Percentiles rank a stretch among this genome's conserved stretches.
Evolutionary conservation across 1,140 invertebrate genomes (phyloP).

Genomic region (Drosophila dunni): DNA sequence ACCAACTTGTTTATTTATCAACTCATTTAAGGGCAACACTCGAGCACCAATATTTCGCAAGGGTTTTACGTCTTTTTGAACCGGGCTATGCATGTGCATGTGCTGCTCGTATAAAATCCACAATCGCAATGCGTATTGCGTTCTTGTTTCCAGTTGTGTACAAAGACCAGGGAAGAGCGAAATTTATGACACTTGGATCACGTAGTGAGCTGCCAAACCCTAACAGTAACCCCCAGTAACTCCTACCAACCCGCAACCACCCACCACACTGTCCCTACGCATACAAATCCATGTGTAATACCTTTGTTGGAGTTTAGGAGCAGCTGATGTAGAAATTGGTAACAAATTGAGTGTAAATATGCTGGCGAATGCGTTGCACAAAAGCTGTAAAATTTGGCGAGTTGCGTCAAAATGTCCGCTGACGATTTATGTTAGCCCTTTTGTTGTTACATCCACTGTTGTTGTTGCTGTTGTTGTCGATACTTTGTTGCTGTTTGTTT

Average conservation of each 20-base stretch:
- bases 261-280: conserved; percentile 15
- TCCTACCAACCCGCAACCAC: neutral
- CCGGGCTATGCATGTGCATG: conserved; percentile 12
- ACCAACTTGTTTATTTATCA: conserved; percentile 12
- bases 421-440: conserved; percentile 59
- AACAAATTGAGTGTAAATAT: conserved; percentile 81
- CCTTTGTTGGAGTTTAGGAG: conserved; percentile 22
- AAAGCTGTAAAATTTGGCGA: conserved; percentile 62
- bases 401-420: conserved; percentile 73
- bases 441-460: conserved; percentile 29
- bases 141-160: conserved; percentile 18
- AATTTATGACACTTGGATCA: conserved; percentile 65
- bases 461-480: conserved; percentile 31
- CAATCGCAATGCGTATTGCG: conserved; percentile 41
- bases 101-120: conserved; percentile 20
- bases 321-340: neutral
- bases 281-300: conserved; percentile 44
- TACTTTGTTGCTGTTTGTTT: conserved; percentile 49
- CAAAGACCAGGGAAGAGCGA: neutral
- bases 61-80: conserved; percentile 2
- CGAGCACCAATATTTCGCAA: neutral
- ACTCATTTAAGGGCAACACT: conserved; percentile 1
- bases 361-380: conserved; percentile 60
- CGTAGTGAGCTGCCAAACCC: neutral
- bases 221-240: neutral